phyloP scores from a whole-genome alignment of 2,888 invertebrate species.

The Yponomeuta cagnagella region DNA sequence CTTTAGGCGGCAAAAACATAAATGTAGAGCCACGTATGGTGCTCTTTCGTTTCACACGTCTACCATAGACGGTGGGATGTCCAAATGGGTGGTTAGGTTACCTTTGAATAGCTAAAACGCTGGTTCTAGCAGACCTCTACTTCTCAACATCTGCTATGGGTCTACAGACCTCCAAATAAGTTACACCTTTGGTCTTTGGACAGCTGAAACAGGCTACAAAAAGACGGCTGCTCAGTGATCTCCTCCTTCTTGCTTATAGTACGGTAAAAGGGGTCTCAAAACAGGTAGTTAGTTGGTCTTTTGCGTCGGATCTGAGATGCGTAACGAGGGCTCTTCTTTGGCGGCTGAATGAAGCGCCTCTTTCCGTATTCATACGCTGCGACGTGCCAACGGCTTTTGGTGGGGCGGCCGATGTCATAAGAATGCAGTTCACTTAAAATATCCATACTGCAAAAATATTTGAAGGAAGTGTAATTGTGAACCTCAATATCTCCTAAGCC shows the following conservation, averaged over 20 bases:
- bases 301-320: slow-evolving; percentile 22
- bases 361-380: slow-evolving; percentile 60
- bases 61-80: not conserved
- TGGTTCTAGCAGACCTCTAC: not conserved
- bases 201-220: not conserved
- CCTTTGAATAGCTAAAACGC: not conserved
- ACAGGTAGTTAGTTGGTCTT: not conserved
- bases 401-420: not conserved
- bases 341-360: slow-evolving; percentile 53
- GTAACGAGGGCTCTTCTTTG: slow-evolving; percentile 55
- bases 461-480: too few relatives aligned
- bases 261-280: not conserved
- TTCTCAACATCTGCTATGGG: not conserved
- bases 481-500: too few relatives aligned
- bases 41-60: not conserved
- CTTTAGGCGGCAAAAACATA: too few relatives aligned
- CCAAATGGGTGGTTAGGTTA: not conserved
- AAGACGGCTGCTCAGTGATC: not conserved
- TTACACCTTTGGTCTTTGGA: not conserved
- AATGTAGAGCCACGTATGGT: too few relatives aligned
- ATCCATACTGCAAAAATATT: too few relatives aligned
- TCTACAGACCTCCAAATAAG: not conserved
- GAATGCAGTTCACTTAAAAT: slow-evolving; percentile 11
- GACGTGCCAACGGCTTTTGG: slow-evolving; percentile 23
- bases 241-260: not conserved